Evolutionary conservation across 2,797 vertebrate species (phyloP).

Genomic region (Phataginus tetradactyla): DNA sequence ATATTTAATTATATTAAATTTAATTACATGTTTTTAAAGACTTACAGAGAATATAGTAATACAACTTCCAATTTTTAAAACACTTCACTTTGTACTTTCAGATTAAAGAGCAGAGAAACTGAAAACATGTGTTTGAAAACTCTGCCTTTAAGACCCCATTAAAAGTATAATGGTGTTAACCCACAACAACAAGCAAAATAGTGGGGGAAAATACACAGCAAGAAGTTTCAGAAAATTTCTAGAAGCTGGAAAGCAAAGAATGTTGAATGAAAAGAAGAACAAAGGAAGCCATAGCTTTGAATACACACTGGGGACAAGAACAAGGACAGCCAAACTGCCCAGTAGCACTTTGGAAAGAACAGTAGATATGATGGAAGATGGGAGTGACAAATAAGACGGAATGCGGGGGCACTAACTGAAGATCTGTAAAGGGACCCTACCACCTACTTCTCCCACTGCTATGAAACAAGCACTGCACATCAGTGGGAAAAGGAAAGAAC

Average conservation of each 20-base stretch:
- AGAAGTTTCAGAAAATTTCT: background rate
- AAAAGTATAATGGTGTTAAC: background rate
- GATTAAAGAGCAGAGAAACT: background rate
- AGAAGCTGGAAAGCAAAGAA: background rate
- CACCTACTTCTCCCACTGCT: background rate
- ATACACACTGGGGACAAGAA: background rate
- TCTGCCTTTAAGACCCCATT: background rate
- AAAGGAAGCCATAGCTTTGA: background rate
- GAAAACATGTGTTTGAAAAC: background rate
- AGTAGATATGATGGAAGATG: background rate
- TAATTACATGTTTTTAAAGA: slow-evolving; percentile 52
- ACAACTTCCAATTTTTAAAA: slow-evolving; percentile 42
- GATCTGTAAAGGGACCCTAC: background rate
- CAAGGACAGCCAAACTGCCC: background rate
- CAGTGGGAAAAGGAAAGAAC: background rate
- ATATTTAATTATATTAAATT: slow-evolving; percentile 28
- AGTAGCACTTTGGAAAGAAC: background rate
- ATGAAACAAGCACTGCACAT: background rate
- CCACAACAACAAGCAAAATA: background rate
- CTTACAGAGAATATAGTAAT: slow-evolving; percentile 35
- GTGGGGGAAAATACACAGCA: background rate
- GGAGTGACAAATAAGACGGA: background rate
- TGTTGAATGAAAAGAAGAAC: background rate
- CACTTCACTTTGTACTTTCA: background rate
- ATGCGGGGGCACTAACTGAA: background rate